Evolutionary conservation across 2,797 vertebrate genomes (phyloP).

Genomic region (Zonotrichia albicollis): DNA sequence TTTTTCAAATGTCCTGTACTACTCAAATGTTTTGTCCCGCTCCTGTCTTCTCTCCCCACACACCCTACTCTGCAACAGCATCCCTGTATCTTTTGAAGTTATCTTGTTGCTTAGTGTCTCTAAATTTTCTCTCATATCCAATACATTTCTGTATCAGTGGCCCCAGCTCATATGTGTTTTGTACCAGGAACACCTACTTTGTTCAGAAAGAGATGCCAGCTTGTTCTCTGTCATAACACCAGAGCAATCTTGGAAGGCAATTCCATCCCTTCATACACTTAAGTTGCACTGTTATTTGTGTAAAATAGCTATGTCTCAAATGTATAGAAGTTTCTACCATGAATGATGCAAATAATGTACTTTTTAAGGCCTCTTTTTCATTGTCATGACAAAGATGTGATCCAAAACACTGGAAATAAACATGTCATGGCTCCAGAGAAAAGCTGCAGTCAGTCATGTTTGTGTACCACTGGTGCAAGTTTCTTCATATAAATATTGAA

Average conservation of each 20-base stretch:
- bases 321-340: background rate
- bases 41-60: background rate
- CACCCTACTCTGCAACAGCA: accelerated
- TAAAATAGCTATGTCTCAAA: background rate
- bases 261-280: background rate
- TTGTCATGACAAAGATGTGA: background rate
- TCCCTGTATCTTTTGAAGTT: background rate
- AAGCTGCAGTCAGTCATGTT: background rate
- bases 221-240: background rate
- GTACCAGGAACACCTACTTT: background rate
- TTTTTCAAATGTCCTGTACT: background rate
- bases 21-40: background rate
- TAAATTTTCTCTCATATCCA: background rate
- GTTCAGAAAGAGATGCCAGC: background rate
- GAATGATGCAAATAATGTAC: background rate
- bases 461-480: background rate
- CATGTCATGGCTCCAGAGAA: background rate
- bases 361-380: background rate
- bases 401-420: background rate
- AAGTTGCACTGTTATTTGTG: background rate
- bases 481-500: constrained; percentile 1
- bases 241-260: background rate
- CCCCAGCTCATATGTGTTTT: background rate
- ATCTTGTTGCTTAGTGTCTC: background rate
- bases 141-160: background rate